phyloP scores from a whole-genome alignment of 2,113 vertebrate species.

The Herpetotheres cachinnans region DNA sequence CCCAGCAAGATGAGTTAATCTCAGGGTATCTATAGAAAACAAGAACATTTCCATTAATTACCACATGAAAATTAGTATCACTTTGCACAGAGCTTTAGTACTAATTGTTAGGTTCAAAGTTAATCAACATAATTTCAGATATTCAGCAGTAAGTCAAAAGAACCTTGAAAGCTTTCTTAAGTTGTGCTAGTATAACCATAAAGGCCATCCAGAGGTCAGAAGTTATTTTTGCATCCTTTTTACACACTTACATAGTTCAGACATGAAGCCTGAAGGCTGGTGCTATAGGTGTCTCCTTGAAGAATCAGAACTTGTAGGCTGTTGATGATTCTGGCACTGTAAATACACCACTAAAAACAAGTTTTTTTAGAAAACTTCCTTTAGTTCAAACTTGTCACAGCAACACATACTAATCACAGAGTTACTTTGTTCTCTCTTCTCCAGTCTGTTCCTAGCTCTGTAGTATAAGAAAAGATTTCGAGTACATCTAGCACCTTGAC shows the following conservation, averaged over 20 bases:
- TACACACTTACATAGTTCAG: neutral
- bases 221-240: neutral
- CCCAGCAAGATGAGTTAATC: slow-evolving; percentile 82
- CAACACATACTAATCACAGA: neutral
- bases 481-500: neutral
- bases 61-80: neutral
- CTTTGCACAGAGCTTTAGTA: neutral
- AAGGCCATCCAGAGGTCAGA: neutral
- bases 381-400: neutral
- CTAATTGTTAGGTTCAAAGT: neutral
- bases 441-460: neutral
- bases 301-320: neutral
- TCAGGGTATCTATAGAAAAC: slow-evolving; percentile 80
- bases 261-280: neutral
- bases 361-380: neutral
- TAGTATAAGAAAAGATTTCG: neutral
- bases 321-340: neutral
- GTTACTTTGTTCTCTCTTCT: neutral
- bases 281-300: neutral
- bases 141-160: neutral
- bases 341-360: neutral
- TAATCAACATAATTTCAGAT: neutral
- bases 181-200: neutral
- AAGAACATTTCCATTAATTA: neutral
- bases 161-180: neutral